Evolutionary conservation across 2,888 invertebrate genomes (phyloP), one percentile per base, ranked within the genome.

Genomic region (Noctua janthina): DNA sequence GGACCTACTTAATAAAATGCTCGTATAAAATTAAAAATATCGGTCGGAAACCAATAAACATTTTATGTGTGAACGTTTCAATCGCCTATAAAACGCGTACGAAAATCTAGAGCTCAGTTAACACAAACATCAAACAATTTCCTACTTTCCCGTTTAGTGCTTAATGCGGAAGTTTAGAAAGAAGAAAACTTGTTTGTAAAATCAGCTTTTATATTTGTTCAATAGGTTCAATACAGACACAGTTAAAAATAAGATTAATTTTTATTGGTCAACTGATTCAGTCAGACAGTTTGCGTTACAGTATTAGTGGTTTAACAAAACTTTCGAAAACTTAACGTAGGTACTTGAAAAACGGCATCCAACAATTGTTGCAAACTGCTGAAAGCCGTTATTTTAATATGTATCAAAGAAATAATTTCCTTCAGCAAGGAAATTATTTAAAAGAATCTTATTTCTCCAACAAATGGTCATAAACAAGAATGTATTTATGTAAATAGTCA

Each of bases 51-150:
- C 79, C 86, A 81, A 91, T 91, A 91, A 91, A 91, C n/a, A 84
- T 87, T 90, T 88, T 89, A 90, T 87, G 85, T 86, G 89, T 86
- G 86, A 88, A 88, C 85, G 75, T 88, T 89, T 91, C 86, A 88
- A 91, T 91, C 89, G 87, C 78, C 86, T 79, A 88, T 88, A 90
- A 90, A 92, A 81, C 81, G 76, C 80, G 80, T 84, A 87, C 86
- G 84, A 88, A 91, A 90, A 91, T 91, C 88, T 89, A 85, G 90
- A 88, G 89, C 90, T 90, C 91, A 87, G 89, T 91, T 89, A 90
- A 91, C 87, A 82, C 88, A 87, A 87, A 89, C 91, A 90, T 91
- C 88, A 88, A 91, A 90, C 88, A 87, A 86, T 88, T 90, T 88
- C 89, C 88, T 88, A 89, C 90, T 90, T 90, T 87, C 81, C 82